These are phyloP conservation scores for Trichogramma evanescens DNA, from an alignment of 2,888 invertebrate species.

Conservation along the genomic window DNA sequence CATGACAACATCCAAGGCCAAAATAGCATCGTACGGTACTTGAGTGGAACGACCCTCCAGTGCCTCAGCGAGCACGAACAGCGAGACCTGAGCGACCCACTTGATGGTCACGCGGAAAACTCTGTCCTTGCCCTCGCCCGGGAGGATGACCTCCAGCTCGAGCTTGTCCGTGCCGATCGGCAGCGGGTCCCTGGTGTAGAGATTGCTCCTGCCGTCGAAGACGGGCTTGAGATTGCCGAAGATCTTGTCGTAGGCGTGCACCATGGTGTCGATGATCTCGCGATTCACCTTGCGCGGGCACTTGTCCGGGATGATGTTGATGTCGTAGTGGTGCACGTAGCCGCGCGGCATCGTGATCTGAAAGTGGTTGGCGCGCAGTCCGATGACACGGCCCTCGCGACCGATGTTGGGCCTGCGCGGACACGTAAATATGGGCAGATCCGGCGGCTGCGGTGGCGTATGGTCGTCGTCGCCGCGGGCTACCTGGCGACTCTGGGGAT, in stretches of 20 bases:
- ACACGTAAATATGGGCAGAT: slow-evolving; percentile 76
- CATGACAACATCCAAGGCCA: slow-evolving; percentile 98
- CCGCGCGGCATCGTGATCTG: slow-evolving; percentile 98
- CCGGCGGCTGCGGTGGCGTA: too few species aligned
- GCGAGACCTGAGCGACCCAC: slow-evolving; percentile 94
- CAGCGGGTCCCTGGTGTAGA: slow-evolving; percentile 94
- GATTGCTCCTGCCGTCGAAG: slow-evolving; percentile 96
- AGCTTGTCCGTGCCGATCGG: slow-evolving; percentile 95
- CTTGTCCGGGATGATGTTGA: slow-evolving; percentile 97
- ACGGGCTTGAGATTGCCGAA: slow-evolving; percentile 95
- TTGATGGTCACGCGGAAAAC: slow-evolving; percentile 96
- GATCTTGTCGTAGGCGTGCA: slow-evolving; percentile 91
- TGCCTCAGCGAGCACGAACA: slow-evolving; percentile 95
- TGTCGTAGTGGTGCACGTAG: slow-evolving; percentile 97
- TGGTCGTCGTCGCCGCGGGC: too few species aligned
- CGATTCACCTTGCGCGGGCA: slow-evolving; percentile 96
- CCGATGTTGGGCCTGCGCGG: slow-evolving; percentile 94
- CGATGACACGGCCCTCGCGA: slow-evolving; percentile 91
- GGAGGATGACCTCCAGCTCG: slow-evolving; percentile 89
- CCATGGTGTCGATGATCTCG: slow-evolving; percentile 99
- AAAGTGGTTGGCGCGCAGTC: slow-evolving; percentile 97
- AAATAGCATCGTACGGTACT: slow-evolving; percentile 94
- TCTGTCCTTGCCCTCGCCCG: slow-evolving; percentile 98
- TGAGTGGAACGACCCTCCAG: slow-evolving; percentile 90
- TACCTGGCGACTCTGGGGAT: too few species aligned